Base-by-base conservation (phyloP, 2,113 vertebrate species). In the Dromaius novaehollandiae region DNA sequence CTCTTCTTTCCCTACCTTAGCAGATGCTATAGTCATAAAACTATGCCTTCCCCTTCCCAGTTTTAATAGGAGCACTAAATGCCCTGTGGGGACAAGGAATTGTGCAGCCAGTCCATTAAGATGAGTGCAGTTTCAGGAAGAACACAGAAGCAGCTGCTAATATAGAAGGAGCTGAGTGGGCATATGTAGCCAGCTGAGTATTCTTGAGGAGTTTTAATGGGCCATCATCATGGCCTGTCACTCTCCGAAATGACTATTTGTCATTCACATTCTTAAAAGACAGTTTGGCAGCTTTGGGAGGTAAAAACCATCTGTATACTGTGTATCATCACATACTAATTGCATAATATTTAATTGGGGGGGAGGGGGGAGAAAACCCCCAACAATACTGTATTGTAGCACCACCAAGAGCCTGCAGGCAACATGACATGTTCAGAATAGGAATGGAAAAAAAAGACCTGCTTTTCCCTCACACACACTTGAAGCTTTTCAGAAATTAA, bases 151-250 rank as follows among this genome's bases (percentile, higher is more conserved):
- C 94, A 96, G 93, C 91, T 95, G 96, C 71, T 90, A 82, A 75
- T 94, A 65, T 86, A 82, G 89, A 94, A 87, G 91, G 90, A 92
- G 91, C 81, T 89, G 96, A 89, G 85, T 87, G 90, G 95, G 94
- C 80, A 90, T 86, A 86, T 78, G 79, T 74, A 91, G 48, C 82
- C 3, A 19, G 58, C 63, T 92, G 83, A 88, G 78, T 86, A 78
- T 88, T 86, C 81, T 95, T 82, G 60, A 92, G 79, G 86, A 94
- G 91, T 94, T 95, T 96, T 97, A 96, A 95, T 96, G 94, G 89
- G 68, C 83, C 87, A 88, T 96, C 93, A 90, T 85, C 85, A 89
- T 85, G 88, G 79, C 93, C 95, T 79, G 82, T 84, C 93, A 84
- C 68, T 95, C 92, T 92, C 88, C 40, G 84, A 91, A 97, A 95